phyloP scores from a whole-genome alignment of 2,888 invertebrate genomes.

The Coecobrya sp. region DNA sequence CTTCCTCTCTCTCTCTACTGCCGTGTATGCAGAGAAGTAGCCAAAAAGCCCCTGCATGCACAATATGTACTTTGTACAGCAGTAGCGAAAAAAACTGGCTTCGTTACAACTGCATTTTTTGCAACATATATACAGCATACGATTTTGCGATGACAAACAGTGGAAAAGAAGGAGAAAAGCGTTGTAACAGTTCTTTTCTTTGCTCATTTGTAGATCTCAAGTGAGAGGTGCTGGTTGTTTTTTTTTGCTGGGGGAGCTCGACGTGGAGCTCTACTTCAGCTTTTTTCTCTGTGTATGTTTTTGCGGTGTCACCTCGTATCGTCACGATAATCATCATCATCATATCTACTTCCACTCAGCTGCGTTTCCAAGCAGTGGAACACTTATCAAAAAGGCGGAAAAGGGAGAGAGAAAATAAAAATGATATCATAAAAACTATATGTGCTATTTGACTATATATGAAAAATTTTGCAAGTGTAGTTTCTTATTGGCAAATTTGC shows the following conservation, averaged over 20 bases:
- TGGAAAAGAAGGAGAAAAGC: conserved; percentile 14
- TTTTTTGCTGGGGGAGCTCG: conserved; percentile 45
- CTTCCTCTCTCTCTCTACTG: neutral
- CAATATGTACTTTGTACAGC: neutral
- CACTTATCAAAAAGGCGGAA: neutral
- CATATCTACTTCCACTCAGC: conserved; percentile 16
- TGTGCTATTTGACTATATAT: neutral
- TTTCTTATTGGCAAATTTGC: no score
- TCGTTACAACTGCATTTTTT: conserved; percentile 46
- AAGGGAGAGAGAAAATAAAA: neutral
- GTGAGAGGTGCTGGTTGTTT: conserved; percentile 37
- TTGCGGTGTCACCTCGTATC: neutral
- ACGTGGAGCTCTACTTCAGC: conserved; percentile 8
- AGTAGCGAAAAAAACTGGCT: neutral
- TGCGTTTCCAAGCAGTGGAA: neutral
- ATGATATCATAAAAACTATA: neutral
- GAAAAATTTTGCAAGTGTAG: neutral
- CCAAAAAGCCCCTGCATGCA: neutral
- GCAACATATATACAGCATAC: no score
- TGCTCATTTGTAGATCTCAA: conserved; percentile 47
- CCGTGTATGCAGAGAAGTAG: neutral
- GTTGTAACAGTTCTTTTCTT: conserved; percentile 13
- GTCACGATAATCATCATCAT: neutral
- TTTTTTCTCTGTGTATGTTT: no score
- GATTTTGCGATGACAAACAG: neutral